Evolutionary conservation across 1,140 invertebrate genomes (phyloP).

Genomic region (Ectropis grisescens): DNA sequence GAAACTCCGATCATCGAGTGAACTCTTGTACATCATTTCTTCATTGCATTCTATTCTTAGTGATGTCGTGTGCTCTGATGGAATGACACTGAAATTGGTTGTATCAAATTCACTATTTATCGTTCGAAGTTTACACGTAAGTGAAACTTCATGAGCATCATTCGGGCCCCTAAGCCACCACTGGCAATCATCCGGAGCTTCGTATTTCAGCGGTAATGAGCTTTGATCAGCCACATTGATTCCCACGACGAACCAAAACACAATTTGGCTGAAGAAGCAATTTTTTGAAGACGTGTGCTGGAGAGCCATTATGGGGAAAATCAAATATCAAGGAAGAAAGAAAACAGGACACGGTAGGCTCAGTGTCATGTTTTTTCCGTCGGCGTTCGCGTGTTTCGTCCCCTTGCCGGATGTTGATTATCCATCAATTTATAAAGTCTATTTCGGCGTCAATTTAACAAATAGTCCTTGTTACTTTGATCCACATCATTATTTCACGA

Average conservation of each 20-base stretch:
- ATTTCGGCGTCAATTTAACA: slow-evolving; percentile 45
- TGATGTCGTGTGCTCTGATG: slow-evolving; percentile 85
- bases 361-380: slow-evolving; percentile 68
- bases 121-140: slow-evolving; percentile 83
- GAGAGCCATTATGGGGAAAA: slow-evolving; percentile 56
- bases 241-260: slow-evolving; percentile 59
- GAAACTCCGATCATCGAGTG: slow-evolving; percentile 83
- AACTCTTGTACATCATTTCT: slow-evolving; percentile 79
- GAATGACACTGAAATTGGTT: slow-evolving; percentile 90
- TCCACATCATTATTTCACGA: slow-evolving; percentile 39
- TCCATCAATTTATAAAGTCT: slow-evolving; percentile 65
- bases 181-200: slow-evolving; percentile 86
- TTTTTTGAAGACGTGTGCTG: slow-evolving; percentile 32
- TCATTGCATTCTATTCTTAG: slow-evolving; percentile 84
- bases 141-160: slow-evolving; percentile 77
- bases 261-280: slow-evolving; percentile 37
- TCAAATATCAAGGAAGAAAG: slow-evolving; percentile 64
- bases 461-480: slow-evolving; percentile 39
- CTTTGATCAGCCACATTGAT: slow-evolving; percentile 64
- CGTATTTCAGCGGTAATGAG: slow-evolving; percentile 76
- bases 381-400: slow-evolving; percentile 53
- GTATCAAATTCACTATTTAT: slow-evolving; percentile 87
- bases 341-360: slow-evolving; percentile 58
- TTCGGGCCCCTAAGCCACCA: slow-evolving; percentile 75
- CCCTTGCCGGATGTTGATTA: slow-evolving; percentile 58